Conservation (phyloP, 2,797 vertebrate genomes). For the Poecilia picta region DNA sequence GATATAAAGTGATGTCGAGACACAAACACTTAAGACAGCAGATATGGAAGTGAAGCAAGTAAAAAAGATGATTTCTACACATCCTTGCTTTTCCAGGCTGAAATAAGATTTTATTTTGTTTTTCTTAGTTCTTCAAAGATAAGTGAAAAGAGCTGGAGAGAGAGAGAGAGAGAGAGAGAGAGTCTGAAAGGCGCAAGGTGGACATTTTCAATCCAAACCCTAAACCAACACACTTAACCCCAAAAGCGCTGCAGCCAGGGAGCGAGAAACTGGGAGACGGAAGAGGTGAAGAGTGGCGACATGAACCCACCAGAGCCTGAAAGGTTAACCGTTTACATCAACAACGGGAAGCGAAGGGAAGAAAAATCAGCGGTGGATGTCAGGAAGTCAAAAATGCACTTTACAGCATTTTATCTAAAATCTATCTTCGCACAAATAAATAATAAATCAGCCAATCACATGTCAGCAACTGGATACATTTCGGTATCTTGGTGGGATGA, state of each 20-base stretch:
- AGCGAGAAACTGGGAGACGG: slow-evolving; percentile 3
- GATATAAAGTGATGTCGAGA: slow-evolving; percentile 16
- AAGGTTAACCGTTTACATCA: slow-evolving; percentile 9
- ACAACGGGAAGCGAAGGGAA: slow-evolving; percentile 3
- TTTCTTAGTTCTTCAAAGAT: slow-evolving; percentile 1
- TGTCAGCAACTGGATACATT: no score
- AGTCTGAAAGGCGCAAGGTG: slow-evolving; percentile 1
- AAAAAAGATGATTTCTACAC: background rate
- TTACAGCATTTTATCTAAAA: no score
- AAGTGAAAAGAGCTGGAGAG: slow-evolving; percentile 12
- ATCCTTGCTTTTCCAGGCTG: background rate
- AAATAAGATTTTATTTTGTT: background rate
- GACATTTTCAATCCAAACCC: slow-evolving; percentile 28
- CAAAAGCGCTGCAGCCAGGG: slow-evolving; percentile 21
- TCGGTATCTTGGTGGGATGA: no score
- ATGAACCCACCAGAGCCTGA: slow-evolving; percentile 8
- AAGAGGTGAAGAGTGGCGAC: slow-evolving; percentile 12
- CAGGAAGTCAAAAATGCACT: background rate
- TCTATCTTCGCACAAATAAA: no score
- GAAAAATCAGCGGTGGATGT: slow-evolving; percentile 8
- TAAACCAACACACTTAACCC: slow-evolving; percentile 17
- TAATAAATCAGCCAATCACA: no score
- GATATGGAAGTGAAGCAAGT: slow-evolving; percentile 31
- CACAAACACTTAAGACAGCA: slow-evolving; percentile 39
- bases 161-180: no score